Conservation (phyloP, 2,888 invertebrate genomes). For the Dryadula phaetusa region DNA sequence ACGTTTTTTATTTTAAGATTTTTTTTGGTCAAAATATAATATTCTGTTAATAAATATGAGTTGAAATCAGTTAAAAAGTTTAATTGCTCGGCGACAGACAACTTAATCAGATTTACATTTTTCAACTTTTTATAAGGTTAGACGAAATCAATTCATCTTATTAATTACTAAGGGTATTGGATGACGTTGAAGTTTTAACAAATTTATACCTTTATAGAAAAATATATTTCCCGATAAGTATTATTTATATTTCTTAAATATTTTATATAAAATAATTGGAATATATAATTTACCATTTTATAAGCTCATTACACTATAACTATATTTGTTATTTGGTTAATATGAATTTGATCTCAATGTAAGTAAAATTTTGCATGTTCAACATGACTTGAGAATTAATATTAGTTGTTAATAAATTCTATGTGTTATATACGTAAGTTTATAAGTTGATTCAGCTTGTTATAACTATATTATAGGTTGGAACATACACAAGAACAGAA, state of each 20-base stretch:
- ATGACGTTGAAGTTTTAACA: background rate
- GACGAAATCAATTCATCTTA: background rate
- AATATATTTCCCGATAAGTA: too few relatives aligned
- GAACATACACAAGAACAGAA: background rate
- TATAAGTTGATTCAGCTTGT: background rate
- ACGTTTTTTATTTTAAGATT: background rate
- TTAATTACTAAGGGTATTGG: conserved; percentile 7
- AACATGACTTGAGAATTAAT: too few relatives aligned
- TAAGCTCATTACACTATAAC: too few relatives aligned
- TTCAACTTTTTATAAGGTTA: conserved; percentile 8
- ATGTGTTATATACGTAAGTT: too few relatives aligned
- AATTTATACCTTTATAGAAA: too few relatives aligned
- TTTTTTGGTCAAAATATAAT: background rate
- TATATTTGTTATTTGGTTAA: too few relatives aligned
- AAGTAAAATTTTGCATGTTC: too few relatives aligned
- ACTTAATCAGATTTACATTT: background rate
- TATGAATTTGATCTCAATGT: too few relatives aligned
- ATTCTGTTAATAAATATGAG: background rate
- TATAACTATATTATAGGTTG: background rate
- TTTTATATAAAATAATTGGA: too few relatives aligned
- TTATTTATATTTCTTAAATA: too few relatives aligned
- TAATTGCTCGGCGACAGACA: background rate
- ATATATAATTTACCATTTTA: too few relatives aligned
- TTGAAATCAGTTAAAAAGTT: background rate
- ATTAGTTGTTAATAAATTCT: too few relatives aligned